Evolutionary conservation across 1,140 invertebrate genomes (phyloP).

Genomic region (Ladona fulva): DNA sequence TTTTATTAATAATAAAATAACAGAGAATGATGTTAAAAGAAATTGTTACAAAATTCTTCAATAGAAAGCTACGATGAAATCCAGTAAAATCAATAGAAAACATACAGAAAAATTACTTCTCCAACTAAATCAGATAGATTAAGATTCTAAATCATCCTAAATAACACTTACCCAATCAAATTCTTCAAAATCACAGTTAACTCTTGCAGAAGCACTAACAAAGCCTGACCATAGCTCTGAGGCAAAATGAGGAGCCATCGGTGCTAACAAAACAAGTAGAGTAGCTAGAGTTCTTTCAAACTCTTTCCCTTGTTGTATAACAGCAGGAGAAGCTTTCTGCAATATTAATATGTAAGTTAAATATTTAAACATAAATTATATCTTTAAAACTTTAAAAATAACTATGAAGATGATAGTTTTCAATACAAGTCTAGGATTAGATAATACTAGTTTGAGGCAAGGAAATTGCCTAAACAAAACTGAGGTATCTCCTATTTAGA

Average conservation of each 20-base stretch:
- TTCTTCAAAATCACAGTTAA: conserved; percentile 31
- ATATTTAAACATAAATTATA: too few species aligned
- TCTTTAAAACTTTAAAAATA: conserved; percentile 32
- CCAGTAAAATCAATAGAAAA: too few species aligned
- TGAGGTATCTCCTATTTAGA: too few species aligned
- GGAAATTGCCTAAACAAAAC: too few species aligned
- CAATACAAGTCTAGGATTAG: too few species aligned
- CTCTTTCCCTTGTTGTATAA: conserved; percentile 56
- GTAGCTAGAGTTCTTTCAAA: conserved; percentile 67
- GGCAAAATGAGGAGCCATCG: conserved; percentile 81
- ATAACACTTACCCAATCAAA: conserved; percentile 41
- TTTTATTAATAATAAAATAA: too few species aligned
- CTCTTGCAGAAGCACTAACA: conserved; percentile 45
- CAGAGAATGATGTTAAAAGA: too few species aligned
- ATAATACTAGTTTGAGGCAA: too few species aligned
- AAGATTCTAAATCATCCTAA: conserved; percentile 46
- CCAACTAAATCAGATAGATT: conserved; percentile 42
- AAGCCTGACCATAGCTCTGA: conserved; percentile 83
- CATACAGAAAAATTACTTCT: too few species aligned
- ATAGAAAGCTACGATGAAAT: too few species aligned
- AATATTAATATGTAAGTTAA: conserved; percentile 32
- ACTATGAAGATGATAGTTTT: too few species aligned
- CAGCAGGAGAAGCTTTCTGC: conserved; percentile 44
- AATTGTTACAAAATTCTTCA: too few species aligned
- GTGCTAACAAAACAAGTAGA: conserved; percentile 75